These are phyloP conservation scores for Mus caroli DNA, from an alignment of 2,797 vertebrate species.

Conservation along the genomic window DNA sequence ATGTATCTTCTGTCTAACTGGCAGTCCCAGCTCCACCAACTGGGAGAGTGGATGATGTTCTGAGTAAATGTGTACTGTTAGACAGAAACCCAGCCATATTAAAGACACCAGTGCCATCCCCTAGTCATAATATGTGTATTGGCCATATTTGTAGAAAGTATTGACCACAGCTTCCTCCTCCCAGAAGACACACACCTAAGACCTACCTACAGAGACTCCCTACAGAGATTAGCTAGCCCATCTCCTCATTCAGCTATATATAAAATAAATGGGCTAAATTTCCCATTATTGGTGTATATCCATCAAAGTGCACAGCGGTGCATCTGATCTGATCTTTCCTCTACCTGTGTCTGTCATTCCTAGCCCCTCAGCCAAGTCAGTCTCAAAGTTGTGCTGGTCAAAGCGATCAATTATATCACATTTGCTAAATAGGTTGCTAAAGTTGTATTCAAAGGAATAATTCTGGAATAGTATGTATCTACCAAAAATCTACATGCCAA, in stretches of 20 bases:
- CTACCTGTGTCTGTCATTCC: not conserved
- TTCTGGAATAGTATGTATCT: not conserved
- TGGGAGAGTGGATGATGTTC: not conserved
- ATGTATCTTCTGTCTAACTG: not conserved
- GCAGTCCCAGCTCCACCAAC: not conserved
- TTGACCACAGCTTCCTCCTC: not conserved
- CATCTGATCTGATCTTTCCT: not conserved
- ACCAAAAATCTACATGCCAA: not conserved
- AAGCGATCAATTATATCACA: not conserved
- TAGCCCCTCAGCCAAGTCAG: not conserved
- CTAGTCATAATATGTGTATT: not conserved
- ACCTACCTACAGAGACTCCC: not conserved
- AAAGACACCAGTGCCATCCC: not conserved
- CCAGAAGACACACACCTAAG: not conserved
- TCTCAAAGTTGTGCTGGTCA: not conserved
- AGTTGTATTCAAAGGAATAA: not conserved
- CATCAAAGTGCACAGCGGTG: not conserved
- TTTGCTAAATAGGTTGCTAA: conserved; percentile 14
- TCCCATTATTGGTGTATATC: too few species aligned
- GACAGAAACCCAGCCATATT: not conserved
- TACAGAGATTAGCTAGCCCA: not conserved
- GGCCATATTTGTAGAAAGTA: not conserved
- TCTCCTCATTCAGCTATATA: too few species aligned
- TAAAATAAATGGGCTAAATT: not conserved
- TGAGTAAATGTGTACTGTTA: not conserved